phyloP scores from a whole-genome alignment of 2,113 vertebrate species.

The Bubo bubo region DNA sequence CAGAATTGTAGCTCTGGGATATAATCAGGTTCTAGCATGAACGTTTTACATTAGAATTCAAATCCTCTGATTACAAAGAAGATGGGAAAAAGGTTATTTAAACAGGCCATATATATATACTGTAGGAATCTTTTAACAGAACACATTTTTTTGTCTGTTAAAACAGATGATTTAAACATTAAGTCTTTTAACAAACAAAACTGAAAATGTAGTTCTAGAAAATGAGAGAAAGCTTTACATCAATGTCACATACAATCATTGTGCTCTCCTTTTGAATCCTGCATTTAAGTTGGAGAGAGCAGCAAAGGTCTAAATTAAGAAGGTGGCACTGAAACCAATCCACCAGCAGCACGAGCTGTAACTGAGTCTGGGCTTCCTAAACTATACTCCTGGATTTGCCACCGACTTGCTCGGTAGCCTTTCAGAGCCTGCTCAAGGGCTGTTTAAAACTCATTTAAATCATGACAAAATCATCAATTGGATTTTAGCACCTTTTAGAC shows the following conservation, averaged over 20 bases:
- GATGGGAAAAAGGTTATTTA: conserved; percentile 63
- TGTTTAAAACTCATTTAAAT: background rate
- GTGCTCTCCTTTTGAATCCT: background rate
- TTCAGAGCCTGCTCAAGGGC: background rate
- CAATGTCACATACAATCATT: background rate
- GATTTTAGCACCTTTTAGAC: background rate
- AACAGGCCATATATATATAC: background rate
- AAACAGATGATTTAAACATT: conserved; percentile 29
- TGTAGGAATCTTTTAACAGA: background rate
- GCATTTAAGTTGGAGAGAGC: background rate
- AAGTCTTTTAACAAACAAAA: conserved; percentile 25
- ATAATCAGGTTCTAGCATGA: conserved; percentile 74
- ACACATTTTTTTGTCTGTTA: conserved; percentile 7
- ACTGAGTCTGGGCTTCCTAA: background rate
- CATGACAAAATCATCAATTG: background rate
- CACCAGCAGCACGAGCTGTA: background rate
- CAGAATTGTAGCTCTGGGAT: conserved; percentile 69
- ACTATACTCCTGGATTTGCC: background rate
- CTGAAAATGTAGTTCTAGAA: background rate
- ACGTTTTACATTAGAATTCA: conserved; percentile 56
- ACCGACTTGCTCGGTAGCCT: background rate
- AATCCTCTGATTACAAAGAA: conserved; percentile 45
- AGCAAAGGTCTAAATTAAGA: background rate
- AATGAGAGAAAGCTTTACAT: background rate
- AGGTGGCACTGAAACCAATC: background rate